A percentile compares a stretch with the other conserved stretches of the same genome.
Conservation (phyloP, 2,797 vertebrate species). For the Lutjanus campechanus region DNA sequence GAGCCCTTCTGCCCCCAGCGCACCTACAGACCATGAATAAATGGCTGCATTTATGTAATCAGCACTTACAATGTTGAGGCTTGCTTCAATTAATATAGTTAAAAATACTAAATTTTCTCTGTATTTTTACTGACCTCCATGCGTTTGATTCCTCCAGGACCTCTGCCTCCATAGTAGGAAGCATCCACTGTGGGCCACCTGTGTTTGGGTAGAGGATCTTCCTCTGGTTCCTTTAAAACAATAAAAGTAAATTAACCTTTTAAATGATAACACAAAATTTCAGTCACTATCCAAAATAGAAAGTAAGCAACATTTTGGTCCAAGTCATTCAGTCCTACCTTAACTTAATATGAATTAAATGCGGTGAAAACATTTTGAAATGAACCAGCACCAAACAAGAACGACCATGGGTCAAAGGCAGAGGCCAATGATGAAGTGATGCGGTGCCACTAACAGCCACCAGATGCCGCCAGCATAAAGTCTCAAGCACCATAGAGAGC, state of each 20-base stretch:
- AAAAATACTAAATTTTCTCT: background rate
- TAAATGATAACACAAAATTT: background rate
- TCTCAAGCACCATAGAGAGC: background rate
- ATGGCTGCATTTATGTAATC: background rate
- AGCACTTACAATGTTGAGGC: background rate
- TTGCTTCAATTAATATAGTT: background rate
- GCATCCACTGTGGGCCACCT: slow-evolving; percentile 80
- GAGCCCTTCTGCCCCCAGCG: slow-evolving; percentile 98
- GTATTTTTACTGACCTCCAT: slow-evolving; percentile 90
- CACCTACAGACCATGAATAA: slow-evolving; percentile 84
- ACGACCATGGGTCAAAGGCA: too few relatives aligned
- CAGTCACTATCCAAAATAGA: background rate
- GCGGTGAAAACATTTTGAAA: background rate
- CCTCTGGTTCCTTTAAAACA: slow-evolving; percentile 71
- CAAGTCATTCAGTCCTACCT: background rate
- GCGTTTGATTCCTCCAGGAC: slow-evolving; percentile 83
- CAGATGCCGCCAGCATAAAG: background rate
- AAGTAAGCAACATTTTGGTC: background rate
- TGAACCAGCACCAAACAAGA: background rate
- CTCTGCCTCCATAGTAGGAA: slow-evolving; percentile 79
- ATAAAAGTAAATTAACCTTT: background rate
- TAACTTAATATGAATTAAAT: background rate
- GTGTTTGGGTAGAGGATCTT: slow-evolving; percentile 69
- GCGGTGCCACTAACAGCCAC: slow-evolving; percentile 9
- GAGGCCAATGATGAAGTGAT: background rate